Evolutionary conservation across 2,113 vertebrate genomes (phyloP).

Genomic region (Halichoerus grypus): DNA sequence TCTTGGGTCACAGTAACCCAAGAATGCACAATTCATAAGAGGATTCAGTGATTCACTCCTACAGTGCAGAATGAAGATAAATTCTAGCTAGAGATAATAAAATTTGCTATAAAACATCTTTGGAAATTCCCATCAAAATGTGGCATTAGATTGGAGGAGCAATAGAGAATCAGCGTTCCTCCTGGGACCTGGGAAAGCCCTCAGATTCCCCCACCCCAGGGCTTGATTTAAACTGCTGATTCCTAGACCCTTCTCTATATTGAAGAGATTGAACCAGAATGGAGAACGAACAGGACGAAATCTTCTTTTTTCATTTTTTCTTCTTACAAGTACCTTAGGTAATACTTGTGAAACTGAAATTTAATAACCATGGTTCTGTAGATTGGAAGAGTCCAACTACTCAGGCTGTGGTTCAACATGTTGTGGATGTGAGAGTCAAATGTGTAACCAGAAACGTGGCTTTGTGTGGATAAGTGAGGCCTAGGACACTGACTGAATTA

Average conservation of each 20-base stretch:
- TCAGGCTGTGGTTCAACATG: background rate
- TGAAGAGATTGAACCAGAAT: background rate
- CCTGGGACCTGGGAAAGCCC: background rate
- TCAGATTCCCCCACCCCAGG: background rate
- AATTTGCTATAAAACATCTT: constrained; percentile 34
- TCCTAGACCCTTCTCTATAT: background rate
- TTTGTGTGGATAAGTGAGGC: background rate
- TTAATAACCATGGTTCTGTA: background rate
- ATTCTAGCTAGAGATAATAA: constrained; percentile 33
- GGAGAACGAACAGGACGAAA: background rate
- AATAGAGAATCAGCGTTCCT: background rate
- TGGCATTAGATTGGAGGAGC: background rate
- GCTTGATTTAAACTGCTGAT: background rate
- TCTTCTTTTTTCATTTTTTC: background rate
- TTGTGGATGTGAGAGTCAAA: background rate
- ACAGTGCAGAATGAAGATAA: constrained; percentile 48
- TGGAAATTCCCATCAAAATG: background rate
- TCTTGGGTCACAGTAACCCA: constrained; percentile 55
- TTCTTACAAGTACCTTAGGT: background rate
- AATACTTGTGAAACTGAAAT: background rate
- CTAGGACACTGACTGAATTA: background rate
- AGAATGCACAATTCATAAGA: constrained; percentile 60
- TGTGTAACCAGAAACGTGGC: background rate
- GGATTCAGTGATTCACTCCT: constrained; percentile 43
- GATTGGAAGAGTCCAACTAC: background rate